Base-by-base conservation (phyloP, 2,888 invertebrate species). In the Macrosoma leucophasiata region DNA sequence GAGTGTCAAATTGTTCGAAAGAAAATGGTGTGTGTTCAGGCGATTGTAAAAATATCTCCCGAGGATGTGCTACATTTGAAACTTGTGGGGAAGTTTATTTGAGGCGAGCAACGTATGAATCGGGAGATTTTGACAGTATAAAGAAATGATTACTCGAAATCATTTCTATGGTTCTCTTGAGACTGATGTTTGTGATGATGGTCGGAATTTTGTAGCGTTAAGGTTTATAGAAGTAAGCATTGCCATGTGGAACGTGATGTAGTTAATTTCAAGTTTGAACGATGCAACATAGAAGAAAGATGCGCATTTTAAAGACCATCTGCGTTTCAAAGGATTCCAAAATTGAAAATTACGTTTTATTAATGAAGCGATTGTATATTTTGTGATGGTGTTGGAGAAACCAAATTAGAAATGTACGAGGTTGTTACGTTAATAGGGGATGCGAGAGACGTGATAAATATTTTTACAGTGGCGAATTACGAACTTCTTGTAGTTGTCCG, bases 121-220 rank as follows among this genome's bases (percentile, higher is more conserved):
- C 67, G 14, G 61, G 64, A 1, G 70, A 76, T 35, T 75, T 68
- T 28, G 65, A 77, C 51, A 72, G 71, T 50, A 58, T 74, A 62
- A 73, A 76, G 43, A 77, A 81, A 78, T 79, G 76, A 81, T 74
- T 72, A 24, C 35, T 39, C 52, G 52, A 55, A 50, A 51, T 58
- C 25, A 26, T 19, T 28, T 27, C 33, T 26, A 33, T 29, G 29
- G 52, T 49, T 63, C 52, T 50, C 63, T 67, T 72, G 81, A 82
- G 81, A 82, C 81, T 82, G 81, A 82, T 67, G 70, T 61, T 64
- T 77, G 76, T 77, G 73, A 76, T 74, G 73, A 47, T 19, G 48
- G 45, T 29, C 43, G 43, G 44, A 50, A 46, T 44, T 46, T 42
- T 46, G 40, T 36, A 34, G 37, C 40, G 33, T 38, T 43, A 40